Evolutionary conservation across 2,888 invertebrate genomes (phyloP).

Genomic region (Himalopsyche japonica): DNA sequence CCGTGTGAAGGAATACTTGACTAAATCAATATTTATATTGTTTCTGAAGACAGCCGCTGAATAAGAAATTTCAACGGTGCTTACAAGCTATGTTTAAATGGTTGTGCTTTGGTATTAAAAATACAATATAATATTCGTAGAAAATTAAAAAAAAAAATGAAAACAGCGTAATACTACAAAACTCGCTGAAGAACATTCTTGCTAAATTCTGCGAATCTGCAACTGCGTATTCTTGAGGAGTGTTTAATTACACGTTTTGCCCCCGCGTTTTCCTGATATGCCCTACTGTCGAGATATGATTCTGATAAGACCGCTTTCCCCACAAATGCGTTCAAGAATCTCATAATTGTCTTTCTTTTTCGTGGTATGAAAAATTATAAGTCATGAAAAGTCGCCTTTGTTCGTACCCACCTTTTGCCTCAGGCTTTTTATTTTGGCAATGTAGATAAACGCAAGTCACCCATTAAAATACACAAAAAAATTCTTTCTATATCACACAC

Average conservation of each 20-base stretch:
- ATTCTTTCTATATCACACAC: too few relatives aligned
- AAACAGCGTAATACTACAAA: conserved; percentile 21
- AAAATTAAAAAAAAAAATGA: background rate
- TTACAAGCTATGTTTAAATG: too few relatives aligned
- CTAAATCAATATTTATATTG: too few relatives aligned
- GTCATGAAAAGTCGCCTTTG: background rate
- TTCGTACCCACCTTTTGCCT: background rate
- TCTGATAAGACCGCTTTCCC: conserved; percentile 22
- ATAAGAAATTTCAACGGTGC: too few relatives aligned
- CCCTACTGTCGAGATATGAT: conserved; percentile 28
- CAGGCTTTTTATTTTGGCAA: background rate
- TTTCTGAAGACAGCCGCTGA: too few relatives aligned
- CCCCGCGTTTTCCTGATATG: background rate
- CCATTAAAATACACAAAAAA: too few relatives aligned
- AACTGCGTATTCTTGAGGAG: background rate
- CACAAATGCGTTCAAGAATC: conserved; percentile 22
- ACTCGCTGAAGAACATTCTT: background rate
- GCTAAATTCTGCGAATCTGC: background rate
- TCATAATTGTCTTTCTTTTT: conserved; percentile 22
- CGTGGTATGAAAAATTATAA: conserved; percentile 18
- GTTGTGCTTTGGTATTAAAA: too few relatives aligned
- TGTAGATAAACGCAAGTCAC: background rate
- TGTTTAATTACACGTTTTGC: conserved; percentile 33
- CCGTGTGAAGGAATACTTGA: too few relatives aligned
- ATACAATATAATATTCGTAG: too few relatives aligned